These are phyloP conservation scores for Periophthalmus modestus DNA, from an alignment of 2,113 vertebrate species.

Conservation along the genomic window DNA sequence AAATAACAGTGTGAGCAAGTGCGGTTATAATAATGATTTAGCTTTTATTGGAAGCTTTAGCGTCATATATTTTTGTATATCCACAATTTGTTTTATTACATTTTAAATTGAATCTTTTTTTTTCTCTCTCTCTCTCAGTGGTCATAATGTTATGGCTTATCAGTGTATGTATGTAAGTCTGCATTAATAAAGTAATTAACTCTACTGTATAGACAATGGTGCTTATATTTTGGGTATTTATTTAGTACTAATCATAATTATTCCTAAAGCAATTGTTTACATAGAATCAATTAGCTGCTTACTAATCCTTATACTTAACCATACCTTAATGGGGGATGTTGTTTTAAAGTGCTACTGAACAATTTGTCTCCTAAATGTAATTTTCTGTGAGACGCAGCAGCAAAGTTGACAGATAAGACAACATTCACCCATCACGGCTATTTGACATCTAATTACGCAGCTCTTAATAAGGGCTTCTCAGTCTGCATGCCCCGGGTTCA, in stretches of 20 bases:
- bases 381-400: constrained; percentile 33
- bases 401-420: constrained; percentile 66
- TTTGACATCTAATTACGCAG: constrained; percentile 76
- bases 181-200: no score
- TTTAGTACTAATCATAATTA: not conserved
- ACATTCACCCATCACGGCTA: constrained; percentile 66
- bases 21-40: no score
- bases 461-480: constrained; percentile 78
- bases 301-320: not conserved
- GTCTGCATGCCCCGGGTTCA: constrained; percentile 65
- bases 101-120: not conserved
- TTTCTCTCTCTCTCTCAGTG: not conserved
- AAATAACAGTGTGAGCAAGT: no score
- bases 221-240: not conserved
- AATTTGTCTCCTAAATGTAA: constrained; percentile 33
- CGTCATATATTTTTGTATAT: no score
- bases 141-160: not conserved
- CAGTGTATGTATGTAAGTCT: not conserved
- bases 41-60: no score
- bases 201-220: no score
- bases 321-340: not conserved
- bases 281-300: not conserved
- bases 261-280: not conserved
- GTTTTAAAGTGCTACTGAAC: constrained; percentile 13
- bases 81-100: not conserved